phyloP scores from a whole-genome alignment of 2,113 vertebrate genomes.

The Motacilla tschutschensis region DNA sequence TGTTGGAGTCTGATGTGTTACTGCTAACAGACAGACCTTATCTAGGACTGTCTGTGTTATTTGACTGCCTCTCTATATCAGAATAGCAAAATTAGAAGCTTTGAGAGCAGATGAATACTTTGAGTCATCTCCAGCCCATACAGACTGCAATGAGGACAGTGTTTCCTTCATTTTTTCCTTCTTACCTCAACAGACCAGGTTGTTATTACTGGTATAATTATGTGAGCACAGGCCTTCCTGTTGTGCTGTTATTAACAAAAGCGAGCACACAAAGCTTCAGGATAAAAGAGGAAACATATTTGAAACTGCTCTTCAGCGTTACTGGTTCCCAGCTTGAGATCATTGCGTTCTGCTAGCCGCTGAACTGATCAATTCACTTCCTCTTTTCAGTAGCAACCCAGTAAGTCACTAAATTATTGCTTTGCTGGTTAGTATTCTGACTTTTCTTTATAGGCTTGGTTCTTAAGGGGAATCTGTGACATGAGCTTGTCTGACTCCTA shows the following conservation, averaged over 20 bases:
- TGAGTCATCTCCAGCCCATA: background rate
- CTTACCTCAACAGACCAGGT: background rate
- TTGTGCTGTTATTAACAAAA: background rate
- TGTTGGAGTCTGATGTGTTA: background rate
- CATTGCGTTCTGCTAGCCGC: background rate
- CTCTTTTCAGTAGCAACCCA: background rate
- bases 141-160: background rate
- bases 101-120: background rate
- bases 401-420: background rate
- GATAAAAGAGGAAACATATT: background rate
- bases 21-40: background rate
- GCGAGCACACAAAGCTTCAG: background rate
- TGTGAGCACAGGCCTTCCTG: background rate
- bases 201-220: background rate
- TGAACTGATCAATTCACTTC: background rate
- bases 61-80: background rate
- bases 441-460: background rate
- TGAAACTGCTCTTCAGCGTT: background rate
- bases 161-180: background rate
- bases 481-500: accelerated
- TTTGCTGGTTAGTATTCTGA: background rate
- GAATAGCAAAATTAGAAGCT: background rate
- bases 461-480: background rate
- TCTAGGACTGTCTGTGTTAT: background rate
- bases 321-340: background rate